Evolutionary conservation across 2,797 vertebrate species (phyloP).

Genomic region (Buphagus erythrorhynchus): DNA sequence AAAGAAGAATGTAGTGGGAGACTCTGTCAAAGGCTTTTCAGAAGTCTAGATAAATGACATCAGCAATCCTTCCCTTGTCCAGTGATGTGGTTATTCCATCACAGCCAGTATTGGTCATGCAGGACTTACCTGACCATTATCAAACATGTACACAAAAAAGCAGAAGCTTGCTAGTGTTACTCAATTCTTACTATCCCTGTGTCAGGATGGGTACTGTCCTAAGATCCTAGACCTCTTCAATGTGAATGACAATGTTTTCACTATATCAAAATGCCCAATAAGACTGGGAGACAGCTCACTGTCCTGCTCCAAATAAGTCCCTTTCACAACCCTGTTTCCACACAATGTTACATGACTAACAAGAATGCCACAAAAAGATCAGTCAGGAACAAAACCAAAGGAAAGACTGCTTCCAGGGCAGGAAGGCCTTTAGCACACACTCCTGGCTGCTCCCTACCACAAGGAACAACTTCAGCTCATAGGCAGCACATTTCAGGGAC

Average conservation of each 20-base stretch:
- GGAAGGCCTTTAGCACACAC: neutral
- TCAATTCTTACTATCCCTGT: neutral
- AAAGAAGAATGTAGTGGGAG: neutral
- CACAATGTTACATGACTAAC: neutral
- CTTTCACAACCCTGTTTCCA: neutral
- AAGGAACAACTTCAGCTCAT: neutral
- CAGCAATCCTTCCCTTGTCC: neutral
- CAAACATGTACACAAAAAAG: neutral
- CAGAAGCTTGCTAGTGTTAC: neutral
- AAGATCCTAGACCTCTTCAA: neutral
- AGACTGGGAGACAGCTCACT: neutral
- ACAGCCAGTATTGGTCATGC: neutral
- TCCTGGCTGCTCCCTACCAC: accelerated
- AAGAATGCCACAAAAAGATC: neutral
- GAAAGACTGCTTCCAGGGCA: neutral
- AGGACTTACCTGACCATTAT: neutral
- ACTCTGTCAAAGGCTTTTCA: neutral
- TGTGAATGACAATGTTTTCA: neutral
- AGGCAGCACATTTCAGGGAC: neutral
- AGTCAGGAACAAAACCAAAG: neutral
- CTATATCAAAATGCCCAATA: neutral
- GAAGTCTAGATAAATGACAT: neutral
- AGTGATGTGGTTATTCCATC: neutral
- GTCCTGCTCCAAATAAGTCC: neutral
- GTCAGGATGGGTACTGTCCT: neutral